Conservation (phyloP, 2,888 invertebrate genomes). For the Himalopsyche kuldschensis region DNA sequence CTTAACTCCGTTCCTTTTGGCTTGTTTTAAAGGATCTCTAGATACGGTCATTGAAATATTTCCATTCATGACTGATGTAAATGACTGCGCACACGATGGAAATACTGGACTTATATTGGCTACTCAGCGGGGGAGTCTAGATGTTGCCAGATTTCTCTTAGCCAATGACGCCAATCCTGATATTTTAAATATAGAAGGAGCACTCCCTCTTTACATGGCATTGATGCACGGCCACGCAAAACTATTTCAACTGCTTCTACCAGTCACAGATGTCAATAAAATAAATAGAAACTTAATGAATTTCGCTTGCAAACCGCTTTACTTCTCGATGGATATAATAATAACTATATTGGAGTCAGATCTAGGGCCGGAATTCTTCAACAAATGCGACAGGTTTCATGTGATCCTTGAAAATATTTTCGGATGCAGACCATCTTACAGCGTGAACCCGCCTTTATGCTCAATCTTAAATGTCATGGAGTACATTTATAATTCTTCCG, state of each 20-base stretch:
- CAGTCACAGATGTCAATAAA: slow-evolving; percentile 45
- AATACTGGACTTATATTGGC: slow-evolving; percentile 52
- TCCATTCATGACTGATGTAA: slow-evolving; percentile 51
- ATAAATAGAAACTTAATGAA: slow-evolving; percentile 50
- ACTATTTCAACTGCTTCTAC: slow-evolving; percentile 48
- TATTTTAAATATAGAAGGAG: slow-evolving; percentile 47
- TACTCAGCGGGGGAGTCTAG: slow-evolving; percentile 46
- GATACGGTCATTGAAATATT: slow-evolving; percentile 47
- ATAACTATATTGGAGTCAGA: slow-evolving; percentile 50
- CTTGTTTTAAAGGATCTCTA: slow-evolving; percentile 51
- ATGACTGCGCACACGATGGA: slow-evolving; percentile 48
- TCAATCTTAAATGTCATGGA: slow-evolving; percentile 52
- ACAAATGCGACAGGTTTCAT: slow-evolving; percentile 48
- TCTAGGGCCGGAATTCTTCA: slow-evolving; percentile 52
- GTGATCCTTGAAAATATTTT: slow-evolving; percentile 46
- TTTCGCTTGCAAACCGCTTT: slow-evolving; percentile 53
- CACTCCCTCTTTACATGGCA: slow-evolving; percentile 51
- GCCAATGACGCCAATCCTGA: slow-evolving; percentile 52
- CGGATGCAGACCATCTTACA: slow-evolving; percentile 46
- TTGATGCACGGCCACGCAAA: slow-evolving; percentile 47
- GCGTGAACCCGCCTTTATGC: slow-evolving; percentile 50
- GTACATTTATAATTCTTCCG: slow-evolving; percentile 50
- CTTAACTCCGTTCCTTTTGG: slow-evolving; percentile 54
- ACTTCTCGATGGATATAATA: slow-evolving; percentile 52
- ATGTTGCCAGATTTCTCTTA: slow-evolving; percentile 50